Percentiles rank a stretch among this genome's conserved stretches.
These are phyloP conservation scores for Zapornia atra DNA, from an alignment of 2,113 vertebrate species.

Conservation along the genomic window DNA sequence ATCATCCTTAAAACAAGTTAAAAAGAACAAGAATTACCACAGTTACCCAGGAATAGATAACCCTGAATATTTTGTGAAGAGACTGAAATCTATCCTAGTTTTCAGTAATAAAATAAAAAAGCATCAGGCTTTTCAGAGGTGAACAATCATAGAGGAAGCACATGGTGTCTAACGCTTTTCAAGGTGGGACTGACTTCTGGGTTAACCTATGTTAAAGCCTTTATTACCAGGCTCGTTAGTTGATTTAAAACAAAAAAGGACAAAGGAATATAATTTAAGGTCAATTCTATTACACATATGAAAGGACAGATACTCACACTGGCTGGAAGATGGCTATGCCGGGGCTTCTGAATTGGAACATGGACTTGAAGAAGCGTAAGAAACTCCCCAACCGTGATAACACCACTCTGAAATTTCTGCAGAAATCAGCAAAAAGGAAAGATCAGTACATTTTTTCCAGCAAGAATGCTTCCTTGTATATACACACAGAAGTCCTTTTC, in stretches of 20 bases:
- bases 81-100: neutral
- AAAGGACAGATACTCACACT: conserved; percentile 73
- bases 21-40: neutral
- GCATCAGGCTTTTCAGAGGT: neutral
- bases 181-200: neutral
- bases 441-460: neutral
- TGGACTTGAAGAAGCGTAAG: conserved; percentile 89
- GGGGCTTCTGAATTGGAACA: conserved; percentile 87
- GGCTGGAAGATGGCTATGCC: conserved; percentile 84
- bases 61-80: neutral
- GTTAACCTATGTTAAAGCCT: neutral
- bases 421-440: neutral
- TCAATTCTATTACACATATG: neutral
- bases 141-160: neutral
- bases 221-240: neutral
- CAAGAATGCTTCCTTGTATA: neutral
- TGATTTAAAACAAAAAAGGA: neutral
- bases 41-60: neutral
- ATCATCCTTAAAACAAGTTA: neutral
- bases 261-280: neutral
- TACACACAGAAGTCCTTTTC: neutral
- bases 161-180: fast-evolving
- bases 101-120: neutral
- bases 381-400: conserved; percentile 88
- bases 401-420: conserved; percentile 87